These are phyloP conservation scores for Drosophila prolongata DNA, from an alignment of 2,888 invertebrate species.

Conservation along the genomic window DNA sequence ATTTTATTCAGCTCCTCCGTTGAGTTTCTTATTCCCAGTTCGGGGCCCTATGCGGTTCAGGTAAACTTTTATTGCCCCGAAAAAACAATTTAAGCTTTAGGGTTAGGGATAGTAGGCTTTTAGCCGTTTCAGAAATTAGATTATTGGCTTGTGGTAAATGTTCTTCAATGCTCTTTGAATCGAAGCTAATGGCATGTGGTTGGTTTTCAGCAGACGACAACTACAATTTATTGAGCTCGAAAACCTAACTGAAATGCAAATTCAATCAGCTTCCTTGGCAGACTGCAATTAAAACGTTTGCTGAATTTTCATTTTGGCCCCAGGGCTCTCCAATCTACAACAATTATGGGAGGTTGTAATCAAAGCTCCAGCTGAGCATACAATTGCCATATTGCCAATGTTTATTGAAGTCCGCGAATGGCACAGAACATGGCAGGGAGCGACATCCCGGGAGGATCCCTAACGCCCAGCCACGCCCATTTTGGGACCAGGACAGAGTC, in stretches of 20 bases:
- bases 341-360: slow-evolving; percentile 41
- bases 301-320: slow-evolving; percentile 29
- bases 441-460: slow-evolving; percentile 9
- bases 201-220: slow-evolving; percentile 12
- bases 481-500: slow-evolving; percentile 7
- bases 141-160: slow-evolving; percentile 38
- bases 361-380: slow-evolving; percentile 42
- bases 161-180: slow-evolving; percentile 1
- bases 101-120: slow-evolving; percentile 20
- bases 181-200: slow-evolving; percentile 21
- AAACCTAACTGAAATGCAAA: slow-evolving; percentile 1
- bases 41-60: slow-evolving; percentile 23
- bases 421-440: slow-evolving; percentile 46
- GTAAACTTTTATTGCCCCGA: slow-evolving; percentile 41
- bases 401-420: slow-evolving; percentile 55
- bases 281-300: slow-evolving; percentile 62
- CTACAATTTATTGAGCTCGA: slow-evolving; percentile 6
- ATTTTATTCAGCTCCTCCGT: slow-evolving; percentile 35
- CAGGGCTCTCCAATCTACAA: slow-evolving; percentile 15
- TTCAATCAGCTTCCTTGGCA: slow-evolving; percentile 13
- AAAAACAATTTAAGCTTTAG: slow-evolving; percentile 37
- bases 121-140: slow-evolving; percentile 24
- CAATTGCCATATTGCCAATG: slow-evolving; percentile 55
- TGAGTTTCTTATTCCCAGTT: slow-evolving; percentile 34
- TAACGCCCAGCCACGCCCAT: slow-evolving; percentile 16